Base-by-base conservation (phyloP, 1,140 invertebrate species). In the Trichonephila inaurata region DNA sequence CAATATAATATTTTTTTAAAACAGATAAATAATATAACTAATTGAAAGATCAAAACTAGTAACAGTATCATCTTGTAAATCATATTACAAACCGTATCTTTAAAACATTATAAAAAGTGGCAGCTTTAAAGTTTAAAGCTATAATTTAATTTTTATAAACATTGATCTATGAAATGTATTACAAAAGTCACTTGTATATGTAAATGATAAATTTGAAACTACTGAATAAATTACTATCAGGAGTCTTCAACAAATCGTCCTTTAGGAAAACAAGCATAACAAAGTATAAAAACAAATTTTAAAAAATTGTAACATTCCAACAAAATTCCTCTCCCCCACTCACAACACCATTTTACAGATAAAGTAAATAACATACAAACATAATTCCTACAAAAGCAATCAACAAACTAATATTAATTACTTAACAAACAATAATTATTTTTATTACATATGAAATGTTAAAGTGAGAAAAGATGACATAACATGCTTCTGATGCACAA, bases 201-300 rank as follows among this genome's bases (percentile, higher is more conserved):
- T 24, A 69, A 14, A n/a, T 24, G 10, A 69, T 24, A 24, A 0
- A 24, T 14, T 69, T 12, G 24, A 69, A 69, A 69, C 12, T 69
- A 69, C 66, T n/a, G 66, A 69, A 69, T 69, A 24, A n/a, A 69
- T 69, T 24, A n/a, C n/a, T 24, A 69, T 69, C 66, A 69, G n/a
- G 66, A 69, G 66, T 69, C 66, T 69, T 24, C 66, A 14, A 69
- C 66, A 69, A 51, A 69, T 69, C 12, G 24, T 69, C 24, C 21
- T 69, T 69, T 24, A 69, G 21, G 24, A 8, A 28, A 69, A 69
- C 66, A 69, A 24, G 66, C 12, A 24, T 69, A 69, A 69, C 66
- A 69, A 51, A 69, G 10, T 28, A 69, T 69, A 69, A 69, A 69
- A 69, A 14, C 66, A 18, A 51, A 51, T 51, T 12, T 51, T 51